Conservation (phyloP, 2,888 invertebrate species). For the Heliconius sara region DNA sequence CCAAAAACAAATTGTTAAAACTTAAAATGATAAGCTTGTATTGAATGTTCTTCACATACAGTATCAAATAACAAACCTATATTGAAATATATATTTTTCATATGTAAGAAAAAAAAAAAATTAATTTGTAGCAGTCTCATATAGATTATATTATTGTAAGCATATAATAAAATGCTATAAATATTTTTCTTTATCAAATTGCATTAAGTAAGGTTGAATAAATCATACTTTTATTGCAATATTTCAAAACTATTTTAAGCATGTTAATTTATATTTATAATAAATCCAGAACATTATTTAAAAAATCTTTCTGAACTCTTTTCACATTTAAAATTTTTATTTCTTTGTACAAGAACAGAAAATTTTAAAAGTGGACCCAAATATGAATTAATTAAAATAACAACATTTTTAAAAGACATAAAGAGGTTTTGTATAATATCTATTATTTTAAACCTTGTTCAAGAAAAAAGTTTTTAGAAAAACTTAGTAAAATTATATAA, state of each 20-base stretch:
- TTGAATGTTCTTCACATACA: slow-evolving; percentile 5
- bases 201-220: neutral
- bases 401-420: too few relatives aligned
- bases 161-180: too few relatives aligned
- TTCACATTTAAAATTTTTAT: neutral
- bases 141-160: neutral
- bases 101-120: too few relatives aligned
- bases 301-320: neutral
- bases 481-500: too few relatives aligned
- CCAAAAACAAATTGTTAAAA: slow-evolving; percentile 13
- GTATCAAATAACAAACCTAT: neutral
- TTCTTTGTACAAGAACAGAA: neutral
- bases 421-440: too few relatives aligned
- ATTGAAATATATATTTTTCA: neutral
- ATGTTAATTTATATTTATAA: too few relatives aligned
- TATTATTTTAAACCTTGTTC: too few relatives aligned
- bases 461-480: too few relatives aligned
- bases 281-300: too few relatives aligned
- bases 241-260: neutral
- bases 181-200: neutral
- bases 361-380: neutral
- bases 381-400: neutral
- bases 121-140: too few relatives aligned
- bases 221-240: neutral
- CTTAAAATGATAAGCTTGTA: slow-evolving; percentile 2